phyloP scores from a whole-genome alignment of 2,113 vertebrate species.

The Megalops atlanticus region DNA sequence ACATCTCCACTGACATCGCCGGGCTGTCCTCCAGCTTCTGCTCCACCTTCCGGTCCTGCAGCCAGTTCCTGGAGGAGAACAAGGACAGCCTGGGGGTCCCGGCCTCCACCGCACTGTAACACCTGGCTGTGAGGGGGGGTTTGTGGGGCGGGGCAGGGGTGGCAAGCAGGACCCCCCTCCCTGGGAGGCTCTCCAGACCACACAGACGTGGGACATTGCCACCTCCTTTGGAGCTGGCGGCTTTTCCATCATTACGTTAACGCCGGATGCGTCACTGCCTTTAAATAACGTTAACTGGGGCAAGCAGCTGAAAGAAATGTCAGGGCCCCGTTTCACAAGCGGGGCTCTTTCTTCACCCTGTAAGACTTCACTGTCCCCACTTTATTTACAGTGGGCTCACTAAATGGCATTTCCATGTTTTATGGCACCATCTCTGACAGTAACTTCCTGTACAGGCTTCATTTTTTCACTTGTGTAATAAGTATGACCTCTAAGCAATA shows the following conservation, averaged over 20 bases:
- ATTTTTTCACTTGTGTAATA: background rate
- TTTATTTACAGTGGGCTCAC: background rate
- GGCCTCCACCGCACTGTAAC: slow-evolving; percentile 37
- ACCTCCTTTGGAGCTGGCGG: background rate
- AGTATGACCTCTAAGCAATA: background rate
- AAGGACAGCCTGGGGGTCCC: slow-evolving; percentile 60
- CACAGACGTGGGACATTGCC: background rate
- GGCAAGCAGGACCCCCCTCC: background rate
- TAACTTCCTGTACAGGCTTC: background rate
- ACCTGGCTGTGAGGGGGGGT: background rate
- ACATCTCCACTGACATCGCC: slow-evolving; percentile 85
- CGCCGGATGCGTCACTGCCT: background rate
- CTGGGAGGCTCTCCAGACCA: background rate
- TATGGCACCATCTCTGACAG: background rate
- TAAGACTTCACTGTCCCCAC: background rate
- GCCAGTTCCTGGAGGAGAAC: slow-evolving; percentile 84
- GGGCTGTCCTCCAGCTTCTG: slow-evolving; percentile 87
- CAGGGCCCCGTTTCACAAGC: no score
- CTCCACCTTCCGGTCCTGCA: slow-evolving; percentile 79
- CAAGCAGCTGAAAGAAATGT: no score
- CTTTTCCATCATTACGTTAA: background rate
- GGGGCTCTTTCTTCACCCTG: background rate
- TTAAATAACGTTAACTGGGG: background rate
- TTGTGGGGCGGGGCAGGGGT: background rate
- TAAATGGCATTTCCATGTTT: background rate